phyloP scores from a whole-genome alignment of 2,797 vertebrate species.

The Neoniphon sammara region DNA sequence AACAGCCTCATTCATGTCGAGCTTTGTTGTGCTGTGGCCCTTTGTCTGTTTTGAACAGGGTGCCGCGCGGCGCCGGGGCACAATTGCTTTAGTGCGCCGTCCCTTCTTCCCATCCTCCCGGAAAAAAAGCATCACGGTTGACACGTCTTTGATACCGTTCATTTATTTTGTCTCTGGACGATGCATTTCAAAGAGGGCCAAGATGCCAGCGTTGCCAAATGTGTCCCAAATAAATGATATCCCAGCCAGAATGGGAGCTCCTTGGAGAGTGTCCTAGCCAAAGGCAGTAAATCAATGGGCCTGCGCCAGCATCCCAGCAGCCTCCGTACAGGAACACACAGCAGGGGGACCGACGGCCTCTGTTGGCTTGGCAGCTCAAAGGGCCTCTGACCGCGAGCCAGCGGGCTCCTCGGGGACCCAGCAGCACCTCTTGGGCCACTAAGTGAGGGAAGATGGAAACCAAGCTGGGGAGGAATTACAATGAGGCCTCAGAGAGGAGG shows the following conservation, averaged over 20 bases:
- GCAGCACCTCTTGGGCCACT: slow-evolving; percentile 70
- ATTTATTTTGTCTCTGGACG: slow-evolving; percentile 76
- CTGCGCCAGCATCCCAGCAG: slow-evolving; percentile 72
- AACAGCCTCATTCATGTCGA: slow-evolving; percentile 53
- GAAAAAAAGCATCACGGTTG: slow-evolving; percentile 68
- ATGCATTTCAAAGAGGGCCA: slow-evolving; percentile 74
- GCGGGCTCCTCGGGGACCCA: slow-evolving; percentile 72
- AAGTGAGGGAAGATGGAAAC: slow-evolving; percentile 70
- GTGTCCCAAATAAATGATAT: slow-evolving; percentile 81
- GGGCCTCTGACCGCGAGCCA: slow-evolving; percentile 77
- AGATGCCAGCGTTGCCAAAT: slow-evolving; percentile 77
- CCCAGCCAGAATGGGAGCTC: slow-evolving; percentile 73
- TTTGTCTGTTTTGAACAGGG: slow-evolving; percentile 52
- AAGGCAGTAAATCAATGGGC: slow-evolving; percentile 80
- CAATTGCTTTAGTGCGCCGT: slow-evolving; percentile 56
- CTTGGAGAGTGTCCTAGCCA: slow-evolving; percentile 76
- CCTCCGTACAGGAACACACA: slow-evolving; percentile 68
- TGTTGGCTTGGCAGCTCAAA: slow-evolving; percentile 78
- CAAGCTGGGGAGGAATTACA: slow-evolving; percentile 65
- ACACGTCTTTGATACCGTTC: slow-evolving; percentile 80
- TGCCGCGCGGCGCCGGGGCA: slow-evolving; percentile 41
- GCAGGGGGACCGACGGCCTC: slow-evolving; percentile 68
- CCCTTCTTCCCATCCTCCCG: slow-evolving; percentile 57
- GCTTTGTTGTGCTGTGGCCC: slow-evolving; percentile 47
- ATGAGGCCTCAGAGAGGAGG: slow-evolving; percentile 56